Percentiles rank a stretch among this genome's conserved stretches.
These are phyloP conservation scores for Pristis pectinata DNA, from an alignment of 2,797 vertebrate genomes.

Conservation along the genomic window DNA sequence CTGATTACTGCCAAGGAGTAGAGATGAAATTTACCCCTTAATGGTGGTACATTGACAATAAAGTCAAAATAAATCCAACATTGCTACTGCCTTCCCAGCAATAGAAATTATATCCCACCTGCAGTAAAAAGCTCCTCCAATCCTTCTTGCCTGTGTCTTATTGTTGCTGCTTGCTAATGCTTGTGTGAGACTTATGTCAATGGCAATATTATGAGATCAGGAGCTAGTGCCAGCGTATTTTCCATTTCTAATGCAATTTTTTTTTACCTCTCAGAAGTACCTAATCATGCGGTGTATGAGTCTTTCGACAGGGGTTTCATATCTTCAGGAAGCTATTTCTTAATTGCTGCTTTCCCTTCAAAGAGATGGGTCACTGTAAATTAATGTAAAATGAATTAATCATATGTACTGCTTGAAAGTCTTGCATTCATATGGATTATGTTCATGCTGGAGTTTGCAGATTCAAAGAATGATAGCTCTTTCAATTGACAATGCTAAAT, in stretches of 20 bases:
- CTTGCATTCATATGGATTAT: not conserved
- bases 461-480: constrained; percentile 2
- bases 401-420: constrained; percentile 5
- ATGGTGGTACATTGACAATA: not conserved
- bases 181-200: not conserved
- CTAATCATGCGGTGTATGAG: not conserved
- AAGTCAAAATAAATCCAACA: not conserved
- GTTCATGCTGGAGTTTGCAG: not conserved
- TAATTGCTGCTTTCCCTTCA: not conserved
- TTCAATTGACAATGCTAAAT: constrained; percentile 25
- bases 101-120: not conserved
- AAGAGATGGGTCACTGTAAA: constrained; percentile 7
- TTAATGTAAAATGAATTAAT: constrained; percentile 3
- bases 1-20: not conserved
- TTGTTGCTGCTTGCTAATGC: not conserved
- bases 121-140: not conserved
- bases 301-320: not conserved
- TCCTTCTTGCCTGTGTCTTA: not conserved
- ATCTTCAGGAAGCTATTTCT: not conserved
- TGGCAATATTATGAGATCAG: not conserved
- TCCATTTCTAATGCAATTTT: constrained; percentile 19
- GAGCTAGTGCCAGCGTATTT: not conserved
- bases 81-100: not conserved
- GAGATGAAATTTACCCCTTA: not conserved
- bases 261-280: not conserved